These are phyloP conservation scores for Drosophila tanythrix DNA, from an alignment of 2,888 invertebrate species.

Conservation along the genomic window DNA sequence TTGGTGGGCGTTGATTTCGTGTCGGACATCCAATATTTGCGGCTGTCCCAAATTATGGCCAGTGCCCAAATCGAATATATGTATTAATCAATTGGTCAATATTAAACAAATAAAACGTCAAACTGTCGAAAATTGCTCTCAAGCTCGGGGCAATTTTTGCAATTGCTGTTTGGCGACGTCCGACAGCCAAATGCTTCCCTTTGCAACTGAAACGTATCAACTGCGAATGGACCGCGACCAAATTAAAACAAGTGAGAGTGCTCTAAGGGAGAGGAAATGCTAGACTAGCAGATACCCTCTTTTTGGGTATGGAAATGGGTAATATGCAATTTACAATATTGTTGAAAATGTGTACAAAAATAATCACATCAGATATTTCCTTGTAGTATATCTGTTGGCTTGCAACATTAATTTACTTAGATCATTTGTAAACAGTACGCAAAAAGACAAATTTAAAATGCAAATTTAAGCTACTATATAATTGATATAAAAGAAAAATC, in stretches of 20 bases:
- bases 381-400: neutral
- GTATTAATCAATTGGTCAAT: slow-evolving; percentile 69
- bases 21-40: slow-evolving; percentile 46
- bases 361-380: neutral
- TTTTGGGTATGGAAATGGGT: neutral
- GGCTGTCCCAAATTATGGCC: slow-evolving; percentile 43
- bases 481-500: neutral
- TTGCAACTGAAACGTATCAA: slow-evolving; percentile 65
- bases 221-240: slow-evolving; percentile 57
- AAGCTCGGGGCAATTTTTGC: slow-evolving; percentile 1
- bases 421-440: neutral
- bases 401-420: neutral
- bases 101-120: slow-evolving; percentile 66
- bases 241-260: slow-evolving; percentile 32
- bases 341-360: neutral
- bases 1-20: slow-evolving; percentile 20
- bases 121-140: slow-evolving; percentile 34
- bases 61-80: slow-evolving; percentile 28
- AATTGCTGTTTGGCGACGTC: slow-evolving; percentile 41
- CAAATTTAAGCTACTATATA: neutral
- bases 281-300: neutral
- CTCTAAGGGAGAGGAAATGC: neutral
- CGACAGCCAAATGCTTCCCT: slow-evolving; percentile 61
- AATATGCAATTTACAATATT: neutral
- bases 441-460: neutral